phyloP scores from a whole-genome alignment of 2,888 invertebrate species.

The Eumacrocentrus americanus region DNA sequence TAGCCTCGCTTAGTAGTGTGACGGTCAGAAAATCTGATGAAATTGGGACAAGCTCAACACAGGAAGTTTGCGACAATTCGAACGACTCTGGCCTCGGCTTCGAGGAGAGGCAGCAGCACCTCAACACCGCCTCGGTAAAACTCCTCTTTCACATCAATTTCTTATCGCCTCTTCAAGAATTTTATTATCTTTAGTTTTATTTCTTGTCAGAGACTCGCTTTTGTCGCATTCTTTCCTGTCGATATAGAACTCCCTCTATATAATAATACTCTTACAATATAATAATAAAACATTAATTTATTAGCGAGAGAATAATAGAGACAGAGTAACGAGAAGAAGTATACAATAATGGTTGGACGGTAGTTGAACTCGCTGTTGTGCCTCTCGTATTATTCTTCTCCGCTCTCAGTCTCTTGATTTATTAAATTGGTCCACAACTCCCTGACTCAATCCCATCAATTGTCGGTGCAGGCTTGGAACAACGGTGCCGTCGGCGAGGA shows the following conservation, averaged over 20 bases:
- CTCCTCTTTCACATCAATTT: constrained; percentile 1
- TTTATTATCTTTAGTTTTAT: not conserved
- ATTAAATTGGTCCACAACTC: constrained; percentile 35
- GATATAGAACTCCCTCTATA: not conserved
- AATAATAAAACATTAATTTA: constrained; percentile 10
- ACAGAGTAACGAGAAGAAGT: not conserved
- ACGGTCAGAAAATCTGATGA: constrained; percentile 64
- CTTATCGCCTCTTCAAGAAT: no score
- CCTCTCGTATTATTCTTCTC: constrained; percentile 38
- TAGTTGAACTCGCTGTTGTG: constrained; percentile 50
- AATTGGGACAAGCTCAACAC: constrained; percentile 59
- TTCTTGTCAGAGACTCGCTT: not conserved
- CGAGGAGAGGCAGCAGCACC: constrained; percentile 73
- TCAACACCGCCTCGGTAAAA: constrained; percentile 41
- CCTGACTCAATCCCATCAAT: constrained; percentile 29
- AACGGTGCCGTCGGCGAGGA: constrained; percentile 60
- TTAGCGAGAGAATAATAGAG: constrained; percentile 16
- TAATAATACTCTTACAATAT: constrained; percentile 6
- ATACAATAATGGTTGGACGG: constrained; percentile 37
- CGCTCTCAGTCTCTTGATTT: constrained; percentile 30
- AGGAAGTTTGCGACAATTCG: constrained; percentile 80
- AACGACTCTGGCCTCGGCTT: constrained; percentile 89
- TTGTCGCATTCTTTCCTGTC: not conserved
- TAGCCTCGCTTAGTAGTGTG: constrained; percentile 59
- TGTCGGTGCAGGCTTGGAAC: constrained; percentile 54